Conservation (phyloP, 2,888 invertebrate species). For the Macrophya annulata region DNA sequence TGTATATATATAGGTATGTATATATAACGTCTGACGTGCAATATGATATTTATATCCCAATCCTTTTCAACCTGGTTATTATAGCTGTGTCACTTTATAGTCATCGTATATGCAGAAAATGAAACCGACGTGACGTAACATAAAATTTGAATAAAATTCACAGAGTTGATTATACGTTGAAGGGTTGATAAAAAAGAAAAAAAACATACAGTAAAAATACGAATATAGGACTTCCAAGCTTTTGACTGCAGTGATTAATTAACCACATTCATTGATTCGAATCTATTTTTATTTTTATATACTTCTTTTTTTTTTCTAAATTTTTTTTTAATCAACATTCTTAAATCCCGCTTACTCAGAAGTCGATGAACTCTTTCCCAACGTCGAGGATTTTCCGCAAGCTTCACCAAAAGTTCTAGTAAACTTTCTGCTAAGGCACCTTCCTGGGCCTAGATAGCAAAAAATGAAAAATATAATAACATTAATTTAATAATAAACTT, state of each 20-base stretch:
- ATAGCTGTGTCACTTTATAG: neutral
- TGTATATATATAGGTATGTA: too few species aligned
- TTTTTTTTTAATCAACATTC: too few species aligned
- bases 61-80: too few species aligned
- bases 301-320: too few species aligned
- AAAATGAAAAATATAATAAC: too few species aligned
- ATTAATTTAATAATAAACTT: neutral
- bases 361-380: conserved; percentile 72
- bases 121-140: neutral
- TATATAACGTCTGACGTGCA: neutral
- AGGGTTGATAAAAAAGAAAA: neutral
- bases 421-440: conserved; percentile 68
- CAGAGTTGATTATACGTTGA: neutral
- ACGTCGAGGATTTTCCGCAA: conserved; percentile 72
- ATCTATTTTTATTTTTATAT: too few species aligned
- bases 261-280: neutral
- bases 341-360: conserved; percentile 71
- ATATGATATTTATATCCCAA: neutral
- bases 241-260: neutral
- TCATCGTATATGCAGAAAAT: neutral
- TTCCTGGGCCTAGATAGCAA: conserved; percentile 63
- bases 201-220: neutral
- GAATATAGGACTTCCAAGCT: neutral
- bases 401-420: conserved; percentile 71
- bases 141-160: neutral